A percentile compares a stretch with the other conserved stretches of the same genome.
Evolutionary conservation across 2,797 vertebrate species (phyloP).

Genomic region (Epinephelus malabaricus): DNA sequence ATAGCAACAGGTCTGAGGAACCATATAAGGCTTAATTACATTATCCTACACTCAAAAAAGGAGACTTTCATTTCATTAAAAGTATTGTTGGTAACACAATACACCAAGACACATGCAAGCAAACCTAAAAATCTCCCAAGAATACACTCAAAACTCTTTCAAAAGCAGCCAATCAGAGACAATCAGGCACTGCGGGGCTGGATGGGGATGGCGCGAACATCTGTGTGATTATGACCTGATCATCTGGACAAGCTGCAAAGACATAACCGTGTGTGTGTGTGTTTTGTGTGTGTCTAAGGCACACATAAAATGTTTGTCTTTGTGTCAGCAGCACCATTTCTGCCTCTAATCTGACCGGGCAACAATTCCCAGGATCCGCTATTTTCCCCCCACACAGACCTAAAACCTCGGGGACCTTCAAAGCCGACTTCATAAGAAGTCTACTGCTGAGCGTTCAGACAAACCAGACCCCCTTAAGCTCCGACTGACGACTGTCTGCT

Average conservation of each 20-base stretch:
- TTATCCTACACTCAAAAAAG: slow-evolving; percentile 49
- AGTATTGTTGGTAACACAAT: slow-evolving; percentile 55
- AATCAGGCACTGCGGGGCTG: slow-evolving; percentile 46
- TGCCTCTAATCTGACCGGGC: slow-evolving; percentile 59
- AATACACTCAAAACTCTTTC: slow-evolving; percentile 63
- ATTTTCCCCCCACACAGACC: slow-evolving; percentile 35
- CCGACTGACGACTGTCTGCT: slow-evolving; percentile 67
- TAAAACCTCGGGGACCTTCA: slow-evolving; percentile 58
- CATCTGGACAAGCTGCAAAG: slow-evolving; percentile 68
- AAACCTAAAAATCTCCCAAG: slow-evolving; percentile 43
- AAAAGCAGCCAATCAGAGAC: slow-evolving; percentile 66
- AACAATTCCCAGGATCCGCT: slow-evolving; percentile 48
- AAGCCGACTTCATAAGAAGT: slow-evolving; percentile 78
- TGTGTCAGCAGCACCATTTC: slow-evolving; percentile 26
- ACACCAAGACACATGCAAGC: slow-evolving; percentile 11
- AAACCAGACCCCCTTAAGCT: slow-evolving; percentile 75
- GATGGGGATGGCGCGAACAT: slow-evolving; percentile 30
- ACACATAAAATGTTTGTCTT: slow-evolving; percentile 53
- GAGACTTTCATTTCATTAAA: slow-evolving; percentile 58
- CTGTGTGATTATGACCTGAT: slow-evolving; percentile 68
- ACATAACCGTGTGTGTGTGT: slow-evolving; percentile 6
- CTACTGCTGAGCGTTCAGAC: slow-evolving; percentile 73
- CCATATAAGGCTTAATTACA: slow-evolving; percentile 67
- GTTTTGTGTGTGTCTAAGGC: slow-evolving; percentile 16
- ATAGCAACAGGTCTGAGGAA: slow-evolving; percentile 71